Conservation (phyloP, 2,888 invertebrate species). For the Sesia bembeciformis region DNA sequence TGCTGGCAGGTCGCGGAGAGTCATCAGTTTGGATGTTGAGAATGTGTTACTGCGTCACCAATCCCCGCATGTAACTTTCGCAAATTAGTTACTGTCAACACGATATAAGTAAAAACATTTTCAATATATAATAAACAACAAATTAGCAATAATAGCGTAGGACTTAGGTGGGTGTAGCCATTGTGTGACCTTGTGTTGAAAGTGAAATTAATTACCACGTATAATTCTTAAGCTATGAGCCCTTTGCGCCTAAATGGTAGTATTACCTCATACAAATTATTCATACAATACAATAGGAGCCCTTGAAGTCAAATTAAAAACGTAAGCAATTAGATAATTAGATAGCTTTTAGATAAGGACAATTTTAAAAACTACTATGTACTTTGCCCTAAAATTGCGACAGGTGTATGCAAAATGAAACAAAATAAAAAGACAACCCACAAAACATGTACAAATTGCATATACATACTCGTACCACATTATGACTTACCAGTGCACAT, state of each 20-base stretch:
- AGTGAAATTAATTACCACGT: conserved; percentile 32
- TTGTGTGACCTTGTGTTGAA: conserved; percentile 37
- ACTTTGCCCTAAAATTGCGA: too few species aligned
- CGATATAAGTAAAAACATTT: not conserved
- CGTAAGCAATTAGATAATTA: too few species aligned
- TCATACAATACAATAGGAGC: not conserved
- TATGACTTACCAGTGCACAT: too few species aligned
- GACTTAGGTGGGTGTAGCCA: conserved; percentile 30
- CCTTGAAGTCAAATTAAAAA: not conserved
- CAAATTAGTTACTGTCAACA: not conserved
- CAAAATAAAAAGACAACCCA: too few species aligned
- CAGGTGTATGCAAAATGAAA: too few species aligned
- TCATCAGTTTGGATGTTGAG: too few species aligned
- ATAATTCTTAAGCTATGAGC: conserved; percentile 8
- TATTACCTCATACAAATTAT: conserved; percentile 5
- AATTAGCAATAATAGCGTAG: conserved; percentile 24
- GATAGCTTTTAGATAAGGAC: too few species aligned
- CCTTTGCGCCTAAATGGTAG: conserved; percentile 16
- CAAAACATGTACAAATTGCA: too few species aligned
- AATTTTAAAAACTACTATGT: too few species aligned
- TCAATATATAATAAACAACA: conserved; percentile 11
- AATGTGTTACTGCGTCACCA: not conserved
- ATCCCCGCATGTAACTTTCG: not conserved
- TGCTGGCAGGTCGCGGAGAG: too few species aligned
- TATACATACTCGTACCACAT: too few species aligned